Percentiles rank a stretch among this genome's conserved stretches.
Evolutionary conservation across 2,888 invertebrate genomes (phyloP).

Genomic region (Ochropleura plecta): DNA sequence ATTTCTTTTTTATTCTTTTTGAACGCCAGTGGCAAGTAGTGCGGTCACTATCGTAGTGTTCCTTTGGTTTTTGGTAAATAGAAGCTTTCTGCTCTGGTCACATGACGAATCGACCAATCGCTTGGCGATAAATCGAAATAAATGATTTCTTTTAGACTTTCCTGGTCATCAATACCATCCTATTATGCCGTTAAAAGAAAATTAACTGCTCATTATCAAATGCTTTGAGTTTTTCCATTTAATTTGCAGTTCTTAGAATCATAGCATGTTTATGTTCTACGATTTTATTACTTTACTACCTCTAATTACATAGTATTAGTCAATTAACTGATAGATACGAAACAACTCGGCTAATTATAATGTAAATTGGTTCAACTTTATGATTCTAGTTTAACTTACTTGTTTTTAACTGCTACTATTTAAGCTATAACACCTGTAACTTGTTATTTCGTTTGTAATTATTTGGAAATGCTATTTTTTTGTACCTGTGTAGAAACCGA

Average conservation of each 20-base stretch:
- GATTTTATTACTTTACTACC: conserved; percentile 42
- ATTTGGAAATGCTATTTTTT: conserved; percentile 3
- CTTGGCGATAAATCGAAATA: too few species aligned
- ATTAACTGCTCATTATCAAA: not conserved
- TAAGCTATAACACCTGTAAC: conserved; percentile 28
- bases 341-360: conserved; percentile 50
- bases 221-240: not conserved
- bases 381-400: conserved; percentile 33
- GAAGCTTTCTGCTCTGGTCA: too few species aligned
- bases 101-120: too few species aligned
- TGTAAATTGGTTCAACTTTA: conserved; percentile 46
- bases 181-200: not conserved
- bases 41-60: not conserved
- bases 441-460: conserved; percentile 31
- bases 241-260: conserved; percentile 22
- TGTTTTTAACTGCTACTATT: conserved; percentile 11
- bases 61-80: not conserved
- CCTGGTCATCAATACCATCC: too few species aligned
- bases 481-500: not conserved
- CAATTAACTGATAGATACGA: conserved; percentile 42
- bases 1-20: not conserved
- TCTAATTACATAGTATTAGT: conserved; percentile 46
- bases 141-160: too few species aligned
- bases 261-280: conserved; percentile 15
- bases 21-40: not conserved